Conservation (phyloP, 1,140 invertebrate genomes). For the Cryptotermes secundus region DNA sequence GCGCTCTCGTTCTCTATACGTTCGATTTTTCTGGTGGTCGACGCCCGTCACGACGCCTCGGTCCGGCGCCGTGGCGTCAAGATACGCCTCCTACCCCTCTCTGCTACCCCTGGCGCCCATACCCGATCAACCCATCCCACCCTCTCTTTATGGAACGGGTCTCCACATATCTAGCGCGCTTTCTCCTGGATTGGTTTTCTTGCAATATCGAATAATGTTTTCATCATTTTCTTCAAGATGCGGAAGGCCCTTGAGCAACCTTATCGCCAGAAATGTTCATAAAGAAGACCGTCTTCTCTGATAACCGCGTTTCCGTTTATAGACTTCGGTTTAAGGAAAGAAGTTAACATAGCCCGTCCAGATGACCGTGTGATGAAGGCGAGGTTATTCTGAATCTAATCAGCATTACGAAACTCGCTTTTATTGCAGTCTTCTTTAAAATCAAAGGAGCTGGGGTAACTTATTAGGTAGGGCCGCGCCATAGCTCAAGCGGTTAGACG, state of each 20-base stretch:
- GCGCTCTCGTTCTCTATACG: neutral
- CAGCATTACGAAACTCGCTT: no score
- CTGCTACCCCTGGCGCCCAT: neutral
- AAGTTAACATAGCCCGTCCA: no score
- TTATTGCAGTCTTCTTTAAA: no score
- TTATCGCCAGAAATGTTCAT: neutral
- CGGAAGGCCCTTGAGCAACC: no score
- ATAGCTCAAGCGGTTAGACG: no score
- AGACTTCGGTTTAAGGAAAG: no score
- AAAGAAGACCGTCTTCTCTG: neutral
- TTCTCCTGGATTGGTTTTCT: neutral
- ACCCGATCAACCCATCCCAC: neutral
- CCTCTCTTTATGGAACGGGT: neutral
- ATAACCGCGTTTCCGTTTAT: no score
- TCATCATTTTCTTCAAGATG: neutral
- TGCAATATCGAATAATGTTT: neutral
- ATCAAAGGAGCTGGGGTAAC: no score
- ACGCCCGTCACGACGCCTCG: neutral
- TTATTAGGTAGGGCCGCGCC: no score
- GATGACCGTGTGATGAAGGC: no score
- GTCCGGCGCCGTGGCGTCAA: constrained; percentile 27
- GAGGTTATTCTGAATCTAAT: no score
- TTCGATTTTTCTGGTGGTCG: constrained; percentile 24
- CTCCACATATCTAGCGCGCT: neutral
- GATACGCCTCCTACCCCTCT: constrained; percentile 9